These are phyloP conservation scores for Rhopalosiphum padi DNA, from an alignment of 1,140 invertebrate genomes.

Conservation along the genomic window DNA sequence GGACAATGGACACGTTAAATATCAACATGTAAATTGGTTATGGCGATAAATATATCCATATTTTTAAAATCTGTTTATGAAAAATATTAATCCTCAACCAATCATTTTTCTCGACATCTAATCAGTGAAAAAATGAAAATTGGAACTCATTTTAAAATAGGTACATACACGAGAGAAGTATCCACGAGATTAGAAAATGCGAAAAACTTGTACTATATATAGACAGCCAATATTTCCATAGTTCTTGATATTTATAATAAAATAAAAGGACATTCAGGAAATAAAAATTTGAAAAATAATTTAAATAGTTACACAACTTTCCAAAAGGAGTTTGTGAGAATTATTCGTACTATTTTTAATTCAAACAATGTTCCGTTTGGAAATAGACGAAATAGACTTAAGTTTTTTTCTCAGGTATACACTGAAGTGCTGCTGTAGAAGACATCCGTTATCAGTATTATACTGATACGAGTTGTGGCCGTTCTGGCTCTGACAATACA, in stretches of 20 bases:
- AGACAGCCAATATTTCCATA: constrained; percentile 82
- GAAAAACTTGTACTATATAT: constrained; percentile 82
- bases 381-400: neutral
- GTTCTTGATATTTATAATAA: constrained; percentile 88
- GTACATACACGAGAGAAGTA: constrained; percentile 86
- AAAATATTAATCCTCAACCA: neutral
- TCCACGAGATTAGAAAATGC: constrained; percentile 75
- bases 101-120: neutral
- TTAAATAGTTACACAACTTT: too few relatives aligned
- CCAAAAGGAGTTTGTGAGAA: neutral
- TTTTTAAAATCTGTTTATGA: neutral
- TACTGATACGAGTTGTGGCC: neutral
- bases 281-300: neutral
- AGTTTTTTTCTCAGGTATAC: neutral
- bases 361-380: neutral
- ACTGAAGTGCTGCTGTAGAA: neutral
- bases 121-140: neutral
- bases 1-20: neutral
- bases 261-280: constrained; percentile 61
- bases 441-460: neutral
- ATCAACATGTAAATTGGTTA: neutral
- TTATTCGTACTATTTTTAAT: neutral
- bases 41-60: too few relatives aligned
- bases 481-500: neutral
- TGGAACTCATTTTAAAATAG: constrained; percentile 71